Percentiles rank a stretch among this genome's conserved stretches.
phyloP scores from a whole-genome alignment of 2,797 vertebrate genomes.

The Craterocephalus amniculus region DNA sequence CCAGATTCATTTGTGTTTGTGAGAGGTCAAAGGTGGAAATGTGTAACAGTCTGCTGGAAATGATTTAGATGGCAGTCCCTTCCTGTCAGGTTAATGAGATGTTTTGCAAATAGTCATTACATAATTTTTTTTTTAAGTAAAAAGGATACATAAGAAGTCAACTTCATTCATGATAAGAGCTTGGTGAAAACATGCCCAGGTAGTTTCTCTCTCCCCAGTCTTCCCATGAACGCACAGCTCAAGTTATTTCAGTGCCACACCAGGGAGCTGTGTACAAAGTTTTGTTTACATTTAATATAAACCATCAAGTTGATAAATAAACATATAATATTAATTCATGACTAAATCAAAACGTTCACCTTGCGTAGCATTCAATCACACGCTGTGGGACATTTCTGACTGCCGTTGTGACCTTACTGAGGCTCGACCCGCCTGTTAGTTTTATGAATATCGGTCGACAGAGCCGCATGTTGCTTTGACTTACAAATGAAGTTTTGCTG shows the following conservation, averaged over 20 bases:
- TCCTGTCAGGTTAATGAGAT: not conserved
- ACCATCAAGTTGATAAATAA: not conserved
- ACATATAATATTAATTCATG: no score
- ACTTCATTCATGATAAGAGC: not conserved
- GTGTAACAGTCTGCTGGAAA: slow-evolving; percentile 28
- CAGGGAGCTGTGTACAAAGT: slow-evolving; percentile 27
- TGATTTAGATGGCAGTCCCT: slow-evolving; percentile 11
- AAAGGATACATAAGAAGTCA: no score
- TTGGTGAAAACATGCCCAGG: not conserved
- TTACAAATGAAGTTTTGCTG: slow-evolving; percentile 22
- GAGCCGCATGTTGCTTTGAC: slow-evolving; percentile 23
- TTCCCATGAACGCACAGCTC: not conserved
- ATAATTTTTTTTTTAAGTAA: no score
- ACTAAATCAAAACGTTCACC: not conserved
- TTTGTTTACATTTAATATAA: slow-evolving; percentile 25
- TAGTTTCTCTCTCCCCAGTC: not conserved
- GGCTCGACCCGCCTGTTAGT: slow-evolving; percentile 8
- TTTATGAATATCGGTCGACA: not conserved
- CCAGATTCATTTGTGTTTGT: slow-evolving; percentile 53
- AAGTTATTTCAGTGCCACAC: slow-evolving; percentile 33
- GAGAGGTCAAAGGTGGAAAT: slow-evolving; percentile 43
- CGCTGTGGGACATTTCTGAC: slow-evolving; percentile 22
- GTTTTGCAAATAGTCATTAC: slow-evolving; percentile 5
- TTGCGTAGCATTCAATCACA: slow-evolving; percentile 5
- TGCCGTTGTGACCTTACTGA: slow-evolving; percentile 30